phyloP scores from a whole-genome alignment of 2,113 vertebrate species.

The Mustela nigripes region DNA sequence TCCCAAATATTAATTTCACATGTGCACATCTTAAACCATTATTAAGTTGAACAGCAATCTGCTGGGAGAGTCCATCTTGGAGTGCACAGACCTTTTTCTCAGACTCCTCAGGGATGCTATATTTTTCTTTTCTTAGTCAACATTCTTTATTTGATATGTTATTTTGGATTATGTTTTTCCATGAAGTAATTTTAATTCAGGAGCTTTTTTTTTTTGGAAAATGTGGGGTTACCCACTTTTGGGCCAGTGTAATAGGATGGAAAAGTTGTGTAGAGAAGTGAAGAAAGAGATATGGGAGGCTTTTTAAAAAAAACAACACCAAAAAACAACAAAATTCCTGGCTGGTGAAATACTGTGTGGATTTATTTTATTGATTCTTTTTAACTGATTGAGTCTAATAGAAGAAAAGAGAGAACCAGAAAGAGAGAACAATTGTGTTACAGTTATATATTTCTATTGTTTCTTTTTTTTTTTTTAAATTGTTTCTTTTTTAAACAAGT shows the following conservation, averaged over 20 bases:
- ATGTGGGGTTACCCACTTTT: neutral
- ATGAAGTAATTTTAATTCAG: conserved; percentile 66
- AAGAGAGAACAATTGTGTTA: neutral
- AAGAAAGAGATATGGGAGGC: neutral
- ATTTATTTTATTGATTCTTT: conserved; percentile 22
- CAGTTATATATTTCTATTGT: neutral
- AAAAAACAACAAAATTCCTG: neutral
- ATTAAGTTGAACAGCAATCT: conserved; percentile 73
- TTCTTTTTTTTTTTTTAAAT: neutral
- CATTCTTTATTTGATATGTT: conserved; percentile 64
- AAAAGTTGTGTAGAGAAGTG: neutral
- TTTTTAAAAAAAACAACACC: neutral
- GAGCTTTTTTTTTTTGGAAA: conserved; percentile 12
- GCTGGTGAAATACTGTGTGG: neutral
- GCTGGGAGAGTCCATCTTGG: conserved; percentile 61
- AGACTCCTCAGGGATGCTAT: conserved; percentile 56
- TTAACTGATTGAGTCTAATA: neutral
- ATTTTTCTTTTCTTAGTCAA: conserved; percentile 69
- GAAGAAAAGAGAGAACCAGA: neutral
- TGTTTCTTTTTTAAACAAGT: neutral
- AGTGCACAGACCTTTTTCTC: conserved; percentile 56
- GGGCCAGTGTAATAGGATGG: neutral
- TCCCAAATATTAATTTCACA: conserved; percentile 76
- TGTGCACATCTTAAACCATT: conserved; percentile 71
- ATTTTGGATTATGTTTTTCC: conserved; percentile 64